phyloP scores from a whole-genome alignment of 2,888 invertebrate genomes.

The Cephus runcator region DNA sequence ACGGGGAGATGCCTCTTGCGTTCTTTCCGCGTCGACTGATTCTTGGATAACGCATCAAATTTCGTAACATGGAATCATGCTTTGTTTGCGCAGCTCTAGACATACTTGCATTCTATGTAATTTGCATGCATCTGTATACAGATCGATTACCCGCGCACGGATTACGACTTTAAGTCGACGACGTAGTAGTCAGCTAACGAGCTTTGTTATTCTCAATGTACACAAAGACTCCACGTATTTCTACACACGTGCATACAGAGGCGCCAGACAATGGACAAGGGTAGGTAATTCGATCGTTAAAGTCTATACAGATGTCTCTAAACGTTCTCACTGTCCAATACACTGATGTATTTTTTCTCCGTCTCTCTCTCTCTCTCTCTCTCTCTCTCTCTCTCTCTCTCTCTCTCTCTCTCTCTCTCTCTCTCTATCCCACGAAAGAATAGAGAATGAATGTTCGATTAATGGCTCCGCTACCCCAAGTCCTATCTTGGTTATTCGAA shows the following conservation, averaged over 20 bases:
- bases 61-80: background rate
- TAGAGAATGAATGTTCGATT: background rate
- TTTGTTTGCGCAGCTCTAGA: background rate
- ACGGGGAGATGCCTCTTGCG: too few relatives aligned
- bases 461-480: background rate
- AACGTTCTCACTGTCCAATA: background rate
- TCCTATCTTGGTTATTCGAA: background rate
- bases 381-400: slow-evolving; percentile 7
- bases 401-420: too few relatives aligned
- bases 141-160: background rate
- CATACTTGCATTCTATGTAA: background rate
- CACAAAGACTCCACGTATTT: background rate
- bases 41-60: background rate
- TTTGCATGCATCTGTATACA: background rate
- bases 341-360: background rate
- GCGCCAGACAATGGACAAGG: background rate
- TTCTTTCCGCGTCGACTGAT: background rate
- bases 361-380: slow-evolving; percentile 7
- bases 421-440: background rate
- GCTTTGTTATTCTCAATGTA: background rate
- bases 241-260: background rate
- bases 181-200: background rate
- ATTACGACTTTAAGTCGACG: background rate
- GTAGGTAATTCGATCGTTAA: background rate
- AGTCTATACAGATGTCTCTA: background rate